Conservation (phyloP, 1,140 invertebrate genomes). For the Trichogramma pretiosum region DNA sequence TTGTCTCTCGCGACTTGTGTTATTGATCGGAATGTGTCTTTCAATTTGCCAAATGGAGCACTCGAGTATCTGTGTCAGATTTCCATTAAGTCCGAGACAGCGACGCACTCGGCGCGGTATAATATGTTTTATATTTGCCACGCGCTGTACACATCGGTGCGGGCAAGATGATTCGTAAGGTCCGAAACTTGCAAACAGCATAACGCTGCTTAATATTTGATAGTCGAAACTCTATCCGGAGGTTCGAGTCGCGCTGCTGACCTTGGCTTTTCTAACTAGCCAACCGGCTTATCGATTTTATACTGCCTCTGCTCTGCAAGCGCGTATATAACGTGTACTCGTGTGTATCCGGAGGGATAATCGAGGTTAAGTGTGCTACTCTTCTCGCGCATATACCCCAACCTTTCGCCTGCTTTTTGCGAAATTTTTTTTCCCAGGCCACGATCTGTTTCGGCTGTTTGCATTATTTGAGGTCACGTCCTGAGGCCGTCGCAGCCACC, state of each 20-base stretch:
- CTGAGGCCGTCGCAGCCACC: too few species aligned
- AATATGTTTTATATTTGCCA: not conserved
- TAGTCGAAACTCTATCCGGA: conserved; percentile 7
- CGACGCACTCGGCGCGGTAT: too few species aligned
- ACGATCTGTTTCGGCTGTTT: too few species aligned
- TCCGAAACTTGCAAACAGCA: too few species aligned
- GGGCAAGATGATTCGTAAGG: too few species aligned
- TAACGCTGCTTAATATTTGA: too few species aligned
- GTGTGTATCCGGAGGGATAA: conserved; percentile 5
- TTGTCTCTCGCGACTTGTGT: too few species aligned
- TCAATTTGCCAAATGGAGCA: too few species aligned
- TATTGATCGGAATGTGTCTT: too few species aligned
- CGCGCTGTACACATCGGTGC: not conserved
- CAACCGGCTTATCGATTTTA: conserved; percentile 15
- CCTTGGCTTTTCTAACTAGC: conserved; percentile 12
- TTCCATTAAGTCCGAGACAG: too few species aligned
- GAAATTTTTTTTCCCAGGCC: not conserved
- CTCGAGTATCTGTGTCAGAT: too few species aligned
- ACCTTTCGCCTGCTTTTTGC: not conserved
- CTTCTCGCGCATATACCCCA: not conserved
- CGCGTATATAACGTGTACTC: not conserved
- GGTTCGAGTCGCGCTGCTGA: conserved; percentile 4
- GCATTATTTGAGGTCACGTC: conserved; percentile 3
- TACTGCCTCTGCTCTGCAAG: not conserved
- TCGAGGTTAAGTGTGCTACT: conserved; percentile 10